These are phyloP conservation scores for Ditylenchus weischeri DNA, from an alignment of 2,888 invertebrate genomes.

Conservation along the genomic window DNA sequence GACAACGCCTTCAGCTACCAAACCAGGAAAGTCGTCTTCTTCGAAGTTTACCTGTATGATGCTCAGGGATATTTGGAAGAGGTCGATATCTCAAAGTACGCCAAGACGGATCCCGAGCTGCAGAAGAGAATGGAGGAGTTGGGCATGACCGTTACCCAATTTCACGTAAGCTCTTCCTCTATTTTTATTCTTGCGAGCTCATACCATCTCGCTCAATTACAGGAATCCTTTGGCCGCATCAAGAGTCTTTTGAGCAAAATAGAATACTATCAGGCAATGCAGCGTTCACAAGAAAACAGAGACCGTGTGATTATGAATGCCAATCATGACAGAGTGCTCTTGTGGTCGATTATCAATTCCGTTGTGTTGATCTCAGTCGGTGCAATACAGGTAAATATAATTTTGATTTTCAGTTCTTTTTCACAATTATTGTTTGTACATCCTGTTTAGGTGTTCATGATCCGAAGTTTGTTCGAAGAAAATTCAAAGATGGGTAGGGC, in stretches of 20 bases:
- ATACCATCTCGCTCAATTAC: slow-evolving; percentile 25
- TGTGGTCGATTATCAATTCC: slow-evolving; percentile 75
- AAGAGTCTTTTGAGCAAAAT: slow-evolving; percentile 51
- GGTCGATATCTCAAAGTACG: slow-evolving; percentile 34
- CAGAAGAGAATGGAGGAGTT: slow-evolving; percentile 40
- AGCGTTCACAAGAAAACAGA: slow-evolving; percentile 74
- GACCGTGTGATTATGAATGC: slow-evolving; percentile 79
- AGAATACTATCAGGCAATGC: slow-evolving; percentile 52
- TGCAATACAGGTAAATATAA: slow-evolving; percentile 63
- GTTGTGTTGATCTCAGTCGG: slow-evolving; percentile 73
- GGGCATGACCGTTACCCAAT: slow-evolving; percentile 47
- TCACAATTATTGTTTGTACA: not conserved
- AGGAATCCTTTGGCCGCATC: slow-evolving; percentile 43
- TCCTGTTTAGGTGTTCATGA: slow-evolving; percentile 67
- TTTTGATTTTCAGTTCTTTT: not conserved
- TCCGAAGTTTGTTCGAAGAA: slow-evolving; percentile 76
- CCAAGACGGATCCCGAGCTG: slow-evolving; percentile 36
- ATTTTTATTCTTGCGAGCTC: not conserved
- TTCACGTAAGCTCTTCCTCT: slow-evolving; percentile 34
- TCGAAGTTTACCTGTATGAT: slow-evolving; percentile 52
- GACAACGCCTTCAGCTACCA: slow-evolving; percentile 82
- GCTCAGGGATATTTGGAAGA: slow-evolving; percentile 52
- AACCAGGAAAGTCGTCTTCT: slow-evolving; percentile 68
- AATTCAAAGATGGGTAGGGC: slow-evolving; percentile 59
- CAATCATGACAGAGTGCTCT: slow-evolving; percentile 75